These are phyloP conservation scores for Microplitis manilae DNA, from an alignment of 2,888 invertebrate species.

Conservation along the genomic window DNA sequence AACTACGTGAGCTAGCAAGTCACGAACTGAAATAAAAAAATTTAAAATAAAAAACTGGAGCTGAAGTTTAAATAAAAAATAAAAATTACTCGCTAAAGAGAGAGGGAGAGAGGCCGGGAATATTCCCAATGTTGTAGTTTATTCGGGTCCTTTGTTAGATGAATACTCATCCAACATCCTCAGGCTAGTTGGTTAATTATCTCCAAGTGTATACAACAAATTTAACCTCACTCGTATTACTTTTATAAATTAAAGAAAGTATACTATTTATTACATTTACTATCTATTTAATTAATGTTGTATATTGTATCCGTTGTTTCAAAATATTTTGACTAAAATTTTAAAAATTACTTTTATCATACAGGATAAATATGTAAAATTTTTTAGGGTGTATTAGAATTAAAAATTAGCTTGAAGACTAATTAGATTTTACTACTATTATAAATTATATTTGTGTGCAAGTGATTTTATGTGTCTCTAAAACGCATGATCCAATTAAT, in stretches of 20 bases:
- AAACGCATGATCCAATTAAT: background rate
- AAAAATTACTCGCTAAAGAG: background rate
- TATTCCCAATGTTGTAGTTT: background rate
- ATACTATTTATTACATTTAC: too few relatives aligned
- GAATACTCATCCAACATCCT: background rate
- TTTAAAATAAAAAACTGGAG: background rate
- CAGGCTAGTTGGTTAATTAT: background rate
- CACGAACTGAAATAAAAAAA: background rate
- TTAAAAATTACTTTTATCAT: too few relatives aligned
- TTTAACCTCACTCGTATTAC: background rate
- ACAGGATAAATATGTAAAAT: too few relatives aligned
- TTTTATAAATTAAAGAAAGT: background rate
- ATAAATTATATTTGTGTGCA: background rate
- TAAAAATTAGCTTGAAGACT: too few relatives aligned
- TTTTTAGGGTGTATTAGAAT: too few relatives aligned
- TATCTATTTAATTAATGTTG: too few relatives aligned
- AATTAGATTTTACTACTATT: background rate
- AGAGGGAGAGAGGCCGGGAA: background rate
- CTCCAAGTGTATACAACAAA: background rate
- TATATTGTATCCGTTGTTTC: too few relatives aligned
- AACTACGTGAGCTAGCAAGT: background rate
- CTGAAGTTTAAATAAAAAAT: background rate
- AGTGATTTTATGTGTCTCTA: background rate
- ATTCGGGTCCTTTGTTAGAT: background rate
- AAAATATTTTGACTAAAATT: too few relatives aligned